phyloP scores from a whole-genome alignment of 1,140 invertebrate genomes.

The Lasioglossum baleicum region DNA sequence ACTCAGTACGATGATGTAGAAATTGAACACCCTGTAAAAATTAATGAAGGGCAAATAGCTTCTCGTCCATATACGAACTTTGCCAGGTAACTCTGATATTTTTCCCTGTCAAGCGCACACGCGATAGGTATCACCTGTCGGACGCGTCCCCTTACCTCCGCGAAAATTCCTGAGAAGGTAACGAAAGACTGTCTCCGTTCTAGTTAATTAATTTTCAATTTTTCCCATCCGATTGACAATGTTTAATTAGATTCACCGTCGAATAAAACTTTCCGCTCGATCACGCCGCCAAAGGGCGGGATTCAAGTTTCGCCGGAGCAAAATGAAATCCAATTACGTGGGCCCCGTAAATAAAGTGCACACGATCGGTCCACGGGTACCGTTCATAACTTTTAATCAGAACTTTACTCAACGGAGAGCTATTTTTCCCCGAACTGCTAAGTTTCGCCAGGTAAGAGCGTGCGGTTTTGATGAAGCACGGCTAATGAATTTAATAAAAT shows the following conservation, averaged over 20 bases:
- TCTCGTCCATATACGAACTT: too few species aligned
- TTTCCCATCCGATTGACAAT: constrained; percentile 11
- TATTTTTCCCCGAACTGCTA: constrained; percentile 37
- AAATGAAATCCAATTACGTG: constrained; percentile 40
- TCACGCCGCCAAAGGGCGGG: constrained; percentile 20
- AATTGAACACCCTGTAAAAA: too few species aligned
- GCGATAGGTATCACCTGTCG: not conserved
- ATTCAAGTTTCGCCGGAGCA: constrained; percentile 26
- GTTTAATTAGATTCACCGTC: constrained; percentile 34
- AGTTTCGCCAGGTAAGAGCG: constrained; percentile 13
- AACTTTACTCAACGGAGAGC: constrained; percentile 23
- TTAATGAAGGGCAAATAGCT: too few species aligned
- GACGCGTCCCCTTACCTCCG: not conserved
- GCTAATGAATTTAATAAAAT: constrained; percentile 37
- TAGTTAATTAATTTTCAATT: constrained; percentile 16
- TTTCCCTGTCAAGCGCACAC: not conserved
- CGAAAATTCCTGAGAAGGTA: not conserved
- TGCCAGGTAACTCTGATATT: not conserved
- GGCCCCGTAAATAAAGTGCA: constrained; percentile 38
- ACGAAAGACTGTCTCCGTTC: too few species aligned
- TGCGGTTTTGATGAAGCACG: constrained; percentile 19
- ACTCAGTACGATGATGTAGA: too few species aligned
- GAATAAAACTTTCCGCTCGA: constrained; percentile 3
- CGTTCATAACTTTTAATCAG: constrained; percentile 47
- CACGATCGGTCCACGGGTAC: constrained; percentile 7